Conservation (phyloP, 2,113 vertebrate species). For the Andinoacara biseriatus region DNA sequence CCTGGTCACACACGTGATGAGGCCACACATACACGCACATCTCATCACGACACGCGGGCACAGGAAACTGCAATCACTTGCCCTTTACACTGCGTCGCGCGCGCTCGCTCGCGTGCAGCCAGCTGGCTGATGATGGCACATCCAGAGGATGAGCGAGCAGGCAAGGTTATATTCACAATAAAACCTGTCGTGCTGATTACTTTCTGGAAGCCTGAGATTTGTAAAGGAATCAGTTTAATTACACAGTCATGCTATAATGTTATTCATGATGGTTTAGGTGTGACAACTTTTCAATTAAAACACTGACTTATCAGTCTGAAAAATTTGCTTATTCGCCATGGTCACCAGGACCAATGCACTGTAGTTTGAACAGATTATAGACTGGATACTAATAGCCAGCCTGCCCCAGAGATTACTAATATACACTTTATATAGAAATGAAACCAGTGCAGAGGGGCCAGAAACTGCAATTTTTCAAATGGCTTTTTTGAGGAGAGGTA, state of each 20-base stretch:
- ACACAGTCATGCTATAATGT: background rate
- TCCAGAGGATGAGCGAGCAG: conserved; percentile 39
- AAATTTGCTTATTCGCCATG: background rate
- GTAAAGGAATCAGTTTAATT: conserved; percentile 14
- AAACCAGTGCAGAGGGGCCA: background rate
- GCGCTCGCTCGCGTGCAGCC: conserved; percentile 16
- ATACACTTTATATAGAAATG: background rate
- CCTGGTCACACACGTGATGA: conserved; percentile 57
- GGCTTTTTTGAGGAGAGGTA: background rate
- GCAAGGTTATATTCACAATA: conserved; percentile 49
- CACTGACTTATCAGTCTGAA: background rate
- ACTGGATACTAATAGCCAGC: background rate
- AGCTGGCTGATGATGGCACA: conserved; percentile 45
- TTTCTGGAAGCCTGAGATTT: background rate
- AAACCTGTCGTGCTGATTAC: conserved; percentile 35
- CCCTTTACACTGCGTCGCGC: conserved; percentile 43
- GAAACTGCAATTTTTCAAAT: no score
- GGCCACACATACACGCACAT: conserved; percentile 10
- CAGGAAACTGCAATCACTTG: conserved; percentile 62
- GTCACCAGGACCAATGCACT: background rate
- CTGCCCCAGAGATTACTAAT: background rate
- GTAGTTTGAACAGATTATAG: background rate
- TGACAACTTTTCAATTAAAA: background rate
- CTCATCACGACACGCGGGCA: conserved; percentile 32
- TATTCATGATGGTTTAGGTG: background rate